A percentile compares a stretch with the other conserved stretches of the same genome.
Evolutionary conservation across 2,113 vertebrate species (phyloP).

Genomic region (Anolis sagrei): DNA sequence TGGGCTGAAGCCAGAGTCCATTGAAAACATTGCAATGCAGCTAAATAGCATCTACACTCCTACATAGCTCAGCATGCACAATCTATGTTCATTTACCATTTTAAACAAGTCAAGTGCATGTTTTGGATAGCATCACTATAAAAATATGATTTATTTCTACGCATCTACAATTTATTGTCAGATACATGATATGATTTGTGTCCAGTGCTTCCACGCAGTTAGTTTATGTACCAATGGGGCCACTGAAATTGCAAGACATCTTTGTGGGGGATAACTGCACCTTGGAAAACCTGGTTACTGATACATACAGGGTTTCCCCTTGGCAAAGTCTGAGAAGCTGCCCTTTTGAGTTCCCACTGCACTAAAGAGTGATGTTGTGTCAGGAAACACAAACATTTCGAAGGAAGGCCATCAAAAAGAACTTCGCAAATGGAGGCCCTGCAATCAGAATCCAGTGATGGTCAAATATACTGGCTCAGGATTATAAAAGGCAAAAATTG

Average conservation of each 20-base stretch:
- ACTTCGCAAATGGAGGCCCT: neutral
- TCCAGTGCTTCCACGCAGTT: constrained; percentile 1
- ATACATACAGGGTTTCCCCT: neutral
- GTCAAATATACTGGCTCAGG: constrained; percentile 14
- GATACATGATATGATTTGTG: neutral
- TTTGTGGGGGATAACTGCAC: no score
- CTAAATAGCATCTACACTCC: neutral
- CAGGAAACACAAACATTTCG: neutral
- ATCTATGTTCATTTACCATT: neutral
- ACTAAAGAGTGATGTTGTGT: neutral
- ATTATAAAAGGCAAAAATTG: constrained; percentile 38
- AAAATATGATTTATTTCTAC: neutral
- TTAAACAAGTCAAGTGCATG: neutral
- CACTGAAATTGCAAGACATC: neutral
- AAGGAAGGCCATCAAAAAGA: no score
- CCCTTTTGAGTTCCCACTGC: neutral
- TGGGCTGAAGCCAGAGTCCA: neutral
- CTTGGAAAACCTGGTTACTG: neutral
- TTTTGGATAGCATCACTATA: neutral
- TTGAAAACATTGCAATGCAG: neutral
- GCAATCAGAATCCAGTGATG: neutral
- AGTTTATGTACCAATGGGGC: neutral
- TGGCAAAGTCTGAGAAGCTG: neutral
- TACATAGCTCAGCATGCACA: no score
- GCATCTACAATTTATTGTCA: neutral